phyloP scores from a whole-genome alignment of 30 jellyfish, hydroid and myxozoan genomes.

The Aurelia aurita region DNA sequence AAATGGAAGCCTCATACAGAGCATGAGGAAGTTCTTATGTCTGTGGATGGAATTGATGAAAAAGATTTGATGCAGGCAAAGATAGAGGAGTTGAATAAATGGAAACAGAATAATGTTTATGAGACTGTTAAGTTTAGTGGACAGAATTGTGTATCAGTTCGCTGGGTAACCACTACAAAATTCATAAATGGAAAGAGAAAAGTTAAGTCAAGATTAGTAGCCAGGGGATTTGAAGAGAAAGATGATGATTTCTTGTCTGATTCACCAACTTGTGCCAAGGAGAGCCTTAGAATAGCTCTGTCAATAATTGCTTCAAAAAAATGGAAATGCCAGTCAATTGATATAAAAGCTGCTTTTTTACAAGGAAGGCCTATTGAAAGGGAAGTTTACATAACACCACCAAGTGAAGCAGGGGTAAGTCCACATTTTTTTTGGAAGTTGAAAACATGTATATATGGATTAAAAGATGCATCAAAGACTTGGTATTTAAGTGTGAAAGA shows the following conservation, averaged over 20 bases:
- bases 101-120: slow-evolving; percentile 55
- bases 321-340: slow-evolving; percentile 40
- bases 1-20: neutral
- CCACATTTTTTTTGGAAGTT: slow-evolving; percentile 28
- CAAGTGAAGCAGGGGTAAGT: slow-evolving; percentile 56
- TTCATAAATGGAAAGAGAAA: neutral
- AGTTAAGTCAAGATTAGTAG: slow-evolving; percentile 45
- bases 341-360: slow-evolving; percentile 64
- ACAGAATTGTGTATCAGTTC: slow-evolving; percentile 21
- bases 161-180: slow-evolving; percentile 64
- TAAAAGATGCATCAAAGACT: slow-evolving; percentile 41
- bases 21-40: neutral
- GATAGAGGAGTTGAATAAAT: slow-evolving; percentile 28
- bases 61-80: slow-evolving; percentile 26
- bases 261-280: slow-evolving; percentile 67
- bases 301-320: slow-evolving; percentile 23
- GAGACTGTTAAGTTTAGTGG: slow-evolving; percentile 16
- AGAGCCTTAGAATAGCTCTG: slow-evolving; percentile 23
- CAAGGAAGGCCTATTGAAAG: slow-evolving; percentile 64
- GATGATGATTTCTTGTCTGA: slow-evolving; percentile 16
- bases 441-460: slow-evolving; percentile 42
- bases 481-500: slow-evolving; percentile 38
- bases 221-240: slow-evolving; percentile 67
- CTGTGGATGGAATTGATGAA: slow-evolving; percentile 10
- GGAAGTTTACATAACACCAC: slow-evolving; percentile 67